Conservation (phyloP, 2,797 vertebrate species). For the Pangasius larnaudii region DNA sequence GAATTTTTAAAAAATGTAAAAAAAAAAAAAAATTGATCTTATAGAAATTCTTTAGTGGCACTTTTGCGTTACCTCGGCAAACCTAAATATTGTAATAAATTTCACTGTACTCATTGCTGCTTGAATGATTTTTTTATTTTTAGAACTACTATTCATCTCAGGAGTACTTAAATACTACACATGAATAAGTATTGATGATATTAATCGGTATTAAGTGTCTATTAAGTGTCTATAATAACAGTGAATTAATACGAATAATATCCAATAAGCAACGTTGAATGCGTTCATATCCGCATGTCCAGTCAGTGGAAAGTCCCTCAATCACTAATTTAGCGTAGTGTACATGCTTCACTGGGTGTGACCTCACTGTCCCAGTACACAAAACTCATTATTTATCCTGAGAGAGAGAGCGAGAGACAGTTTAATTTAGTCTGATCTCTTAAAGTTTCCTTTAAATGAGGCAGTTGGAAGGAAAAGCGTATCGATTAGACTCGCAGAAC, state of each 20-base stretch:
- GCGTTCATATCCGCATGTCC: not conserved
- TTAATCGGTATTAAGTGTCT: not conserved
- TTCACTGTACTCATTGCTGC: too few species aligned
- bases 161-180: not conserved
- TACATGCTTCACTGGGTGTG: not conserved
- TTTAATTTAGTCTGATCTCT: slow-evolving; percentile 16
- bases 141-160: not conserved
- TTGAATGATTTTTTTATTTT: not conserved
- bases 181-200: not conserved
- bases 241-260: not conserved
- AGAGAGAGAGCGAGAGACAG: not conserved
- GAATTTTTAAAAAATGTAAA: too few species aligned
- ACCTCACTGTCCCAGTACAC: not conserved
- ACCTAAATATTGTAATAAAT: too few species aligned
- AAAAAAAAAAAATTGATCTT: too few species aligned
- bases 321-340: slow-evolving; percentile 13
- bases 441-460: not conserved
- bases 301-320: not conserved
- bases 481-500: not conserved
- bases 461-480: not conserved
- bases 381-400: slow-evolving; percentile 16
- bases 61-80: too few species aligned
- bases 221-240: not conserved
- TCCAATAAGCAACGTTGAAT: not conserved
- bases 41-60: too few species aligned